Conservation (phyloP, 2,797 vertebrate species). For the Karalla daura region DNA sequence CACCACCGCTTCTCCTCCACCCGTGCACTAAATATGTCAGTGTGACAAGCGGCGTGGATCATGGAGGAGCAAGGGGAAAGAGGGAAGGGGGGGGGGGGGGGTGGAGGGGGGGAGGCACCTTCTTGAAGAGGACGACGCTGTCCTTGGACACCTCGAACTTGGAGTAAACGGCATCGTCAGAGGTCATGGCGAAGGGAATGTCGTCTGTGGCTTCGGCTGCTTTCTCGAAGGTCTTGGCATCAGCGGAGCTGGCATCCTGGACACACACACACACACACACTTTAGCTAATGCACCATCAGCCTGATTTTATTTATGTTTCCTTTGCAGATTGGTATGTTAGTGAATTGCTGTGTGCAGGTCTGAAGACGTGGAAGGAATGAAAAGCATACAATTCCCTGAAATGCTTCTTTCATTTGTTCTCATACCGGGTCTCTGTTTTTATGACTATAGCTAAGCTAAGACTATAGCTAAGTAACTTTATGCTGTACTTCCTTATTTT, state of each 20-base stretch:
- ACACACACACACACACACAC: constrained; percentile 2
- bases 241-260: constrained; percentile 87
- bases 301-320: no score
- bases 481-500: no score
- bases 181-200: constrained; percentile 91
- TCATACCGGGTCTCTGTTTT: no score
- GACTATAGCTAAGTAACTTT: no score
- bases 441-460: no score
- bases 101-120: constrained; percentile 90
- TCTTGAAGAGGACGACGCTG: constrained; percentile 93
- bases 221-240: constrained; percentile 88
- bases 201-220: constrained; percentile 93
- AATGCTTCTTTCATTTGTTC: no score
- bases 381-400: no score
- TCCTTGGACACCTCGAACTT: constrained; percentile 91
- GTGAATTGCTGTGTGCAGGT: no score
- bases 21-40: not conserved
- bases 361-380: no score
- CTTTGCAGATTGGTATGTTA: no score
- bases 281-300: not conserved
- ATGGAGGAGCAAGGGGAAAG: not conserved
- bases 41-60: not conserved
- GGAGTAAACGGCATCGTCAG: constrained; percentile 84
- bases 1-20: not conserved
- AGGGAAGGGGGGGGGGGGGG: no score